A percentile compares a stretch with the other conserved stretches of the same genome.
Conservation (phyloP, 2,888 invertebrate genomes). For the Dicyrtomina minuta region DNA sequence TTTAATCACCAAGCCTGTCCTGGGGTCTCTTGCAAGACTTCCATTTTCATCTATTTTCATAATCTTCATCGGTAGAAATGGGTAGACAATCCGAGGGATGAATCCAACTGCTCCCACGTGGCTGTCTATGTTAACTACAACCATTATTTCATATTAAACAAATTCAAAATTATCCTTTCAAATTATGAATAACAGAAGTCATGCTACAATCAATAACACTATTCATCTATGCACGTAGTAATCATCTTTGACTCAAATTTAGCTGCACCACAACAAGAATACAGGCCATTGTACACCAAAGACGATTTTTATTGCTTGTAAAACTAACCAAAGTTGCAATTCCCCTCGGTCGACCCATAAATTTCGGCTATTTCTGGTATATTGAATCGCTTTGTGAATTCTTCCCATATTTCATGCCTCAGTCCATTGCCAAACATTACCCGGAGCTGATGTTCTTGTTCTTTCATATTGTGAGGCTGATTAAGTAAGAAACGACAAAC, state of each 20-base stretch:
- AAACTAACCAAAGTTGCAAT: constrained; percentile 57
- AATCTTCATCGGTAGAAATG: constrained; percentile 88
- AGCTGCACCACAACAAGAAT: no score
- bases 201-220: no score
- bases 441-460: constrained; percentile 72
- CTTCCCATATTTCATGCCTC: constrained; percentile 88
- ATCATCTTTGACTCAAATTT: no score
- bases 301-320: no score
- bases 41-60: constrained; percentile 88
- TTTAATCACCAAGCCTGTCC: constrained; percentile 27
- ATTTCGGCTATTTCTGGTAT: constrained; percentile 84
- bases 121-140: constrained; percentile 86
- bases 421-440: constrained; percentile 90
- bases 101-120: constrained; percentile 94
- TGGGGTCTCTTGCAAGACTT: constrained; percentile 74
- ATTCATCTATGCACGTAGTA: no score
- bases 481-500: constrained; percentile 85
- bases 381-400: constrained; percentile 82
- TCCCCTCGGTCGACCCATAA: constrained; percentile 97
- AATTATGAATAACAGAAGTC: no score
- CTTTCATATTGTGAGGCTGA: constrained; percentile 68
- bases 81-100: constrained; percentile 86
- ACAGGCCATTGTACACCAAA: no score
- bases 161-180: no score
- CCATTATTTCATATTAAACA: constrained; percentile 50